Conservation (phyloP, 2,113 vertebrate species). For the Cranoglanis bouderius region DNA sequence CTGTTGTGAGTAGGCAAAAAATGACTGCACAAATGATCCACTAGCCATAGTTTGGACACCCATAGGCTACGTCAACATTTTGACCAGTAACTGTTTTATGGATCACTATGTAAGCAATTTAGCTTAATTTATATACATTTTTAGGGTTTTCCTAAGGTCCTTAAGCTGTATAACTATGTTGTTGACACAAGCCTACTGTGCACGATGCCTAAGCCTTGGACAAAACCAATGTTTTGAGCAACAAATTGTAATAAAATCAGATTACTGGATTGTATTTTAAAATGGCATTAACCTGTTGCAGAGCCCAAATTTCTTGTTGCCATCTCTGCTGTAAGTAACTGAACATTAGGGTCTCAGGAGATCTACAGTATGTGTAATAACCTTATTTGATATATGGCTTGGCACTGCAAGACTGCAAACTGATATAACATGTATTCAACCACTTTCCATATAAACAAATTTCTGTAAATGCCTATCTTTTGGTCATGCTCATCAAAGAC, state of each 20-base stretch:
- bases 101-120: neutral
- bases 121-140: neutral
- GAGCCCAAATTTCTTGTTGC: neutral
- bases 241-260: neutral
- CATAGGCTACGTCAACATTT: neutral
- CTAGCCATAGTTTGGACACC: neutral
- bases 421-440: slow-evolving; percentile 9
- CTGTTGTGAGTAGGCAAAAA: neutral
- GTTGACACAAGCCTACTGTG: neutral
- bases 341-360: neutral
- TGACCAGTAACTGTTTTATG: neutral
- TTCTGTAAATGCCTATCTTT: neutral
- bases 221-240: neutral
- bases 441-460: neutral
- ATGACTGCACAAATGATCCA: neutral
- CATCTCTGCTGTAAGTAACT: neutral
- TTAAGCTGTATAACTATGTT: neutral
- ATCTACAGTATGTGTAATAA: neutral
- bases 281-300: neutral
- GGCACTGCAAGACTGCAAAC: neutral
- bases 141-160: neutral
- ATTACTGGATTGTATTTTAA: neutral
- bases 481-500: slow-evolving; percentile 15
- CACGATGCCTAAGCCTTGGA: neutral
- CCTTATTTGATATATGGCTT: neutral